A percentile compares a stretch with the other conserved stretches of the same genome.
These are phyloP conservation scores for Anolis sagrei DNA, from an alignment of 2,113 vertebrate genomes.

Conservation along the genomic window DNA sequence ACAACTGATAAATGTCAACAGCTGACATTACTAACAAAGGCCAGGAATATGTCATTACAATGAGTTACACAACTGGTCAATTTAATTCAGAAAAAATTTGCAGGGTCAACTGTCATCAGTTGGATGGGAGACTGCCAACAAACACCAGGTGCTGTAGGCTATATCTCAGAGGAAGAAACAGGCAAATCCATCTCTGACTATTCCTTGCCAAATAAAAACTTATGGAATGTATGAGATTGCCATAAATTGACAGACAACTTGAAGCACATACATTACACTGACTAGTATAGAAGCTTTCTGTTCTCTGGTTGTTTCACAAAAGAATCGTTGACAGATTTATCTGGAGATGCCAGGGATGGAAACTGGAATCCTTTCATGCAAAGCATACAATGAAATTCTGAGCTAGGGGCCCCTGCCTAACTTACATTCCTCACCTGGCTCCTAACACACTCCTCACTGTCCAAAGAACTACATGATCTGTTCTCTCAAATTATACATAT, in stretches of 20 bases:
- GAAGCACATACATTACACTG: neutral
- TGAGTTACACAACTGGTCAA: neutral
- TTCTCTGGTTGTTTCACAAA: neutral
- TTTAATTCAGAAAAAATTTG: neutral
- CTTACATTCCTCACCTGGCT: no score
- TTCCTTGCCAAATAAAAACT: no score
- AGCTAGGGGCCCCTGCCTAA: neutral
- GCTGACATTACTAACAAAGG: neutral
- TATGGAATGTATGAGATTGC: no score
- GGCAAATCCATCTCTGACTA: no score
- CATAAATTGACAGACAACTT: no score
- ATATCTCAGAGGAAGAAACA: no score
- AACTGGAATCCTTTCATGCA: neutral
- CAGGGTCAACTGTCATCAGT: no score
- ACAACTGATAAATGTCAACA: slow-evolving; percentile 2
- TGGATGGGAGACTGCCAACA: no score
- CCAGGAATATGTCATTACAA: neutral
- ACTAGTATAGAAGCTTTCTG: neutral
- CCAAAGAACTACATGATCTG: neutral
- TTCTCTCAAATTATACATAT: neutral
- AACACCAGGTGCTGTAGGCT: no score
- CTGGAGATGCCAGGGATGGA: neutral
- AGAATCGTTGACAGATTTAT: neutral
- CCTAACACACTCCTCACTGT: neutral
- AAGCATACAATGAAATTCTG: neutral